Percentiles rank a stretch among this genome's conserved stretches.
Conservation (phyloP, 2,797 vertebrate species). For the Carduelis carduelis region DNA sequence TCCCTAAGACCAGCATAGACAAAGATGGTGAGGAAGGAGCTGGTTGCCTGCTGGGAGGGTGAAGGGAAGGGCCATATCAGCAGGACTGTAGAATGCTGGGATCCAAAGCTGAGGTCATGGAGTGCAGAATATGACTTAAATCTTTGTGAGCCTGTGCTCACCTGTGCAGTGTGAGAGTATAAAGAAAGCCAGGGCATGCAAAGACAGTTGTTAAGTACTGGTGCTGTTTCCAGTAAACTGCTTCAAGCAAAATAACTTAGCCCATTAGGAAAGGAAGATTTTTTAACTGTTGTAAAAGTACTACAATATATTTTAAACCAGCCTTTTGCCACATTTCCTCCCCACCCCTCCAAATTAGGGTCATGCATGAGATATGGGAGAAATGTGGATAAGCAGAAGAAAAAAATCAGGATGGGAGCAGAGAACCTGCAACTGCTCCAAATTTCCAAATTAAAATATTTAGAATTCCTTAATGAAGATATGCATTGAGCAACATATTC, state of each 20-base stretch:
- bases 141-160: not conserved
- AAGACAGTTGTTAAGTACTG: not conserved
- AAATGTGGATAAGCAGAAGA: not conserved
- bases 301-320: not conserved
- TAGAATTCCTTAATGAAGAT: not conserved
- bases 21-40: not conserved
- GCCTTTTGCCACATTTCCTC: not conserved
- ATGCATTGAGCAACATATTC: not conserved
- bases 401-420: not conserved
- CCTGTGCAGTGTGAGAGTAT: not conserved
- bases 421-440: not conserved
- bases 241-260: not conserved
- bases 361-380: not conserved
- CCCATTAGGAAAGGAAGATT: not conserved
- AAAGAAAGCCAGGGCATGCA: not conserved
- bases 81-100: not conserved
- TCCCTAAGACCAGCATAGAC: not conserved
- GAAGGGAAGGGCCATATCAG: not conserved
- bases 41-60: not conserved
- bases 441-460: not conserved
- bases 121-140: not conserved
- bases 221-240: not conserved
- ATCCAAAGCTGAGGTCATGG: not conserved
- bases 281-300: not conserved
- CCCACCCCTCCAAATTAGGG: not conserved